phyloP scores from a whole-genome alignment of 2,113 vertebrate species.

The Alexandromys fortis region DNA sequence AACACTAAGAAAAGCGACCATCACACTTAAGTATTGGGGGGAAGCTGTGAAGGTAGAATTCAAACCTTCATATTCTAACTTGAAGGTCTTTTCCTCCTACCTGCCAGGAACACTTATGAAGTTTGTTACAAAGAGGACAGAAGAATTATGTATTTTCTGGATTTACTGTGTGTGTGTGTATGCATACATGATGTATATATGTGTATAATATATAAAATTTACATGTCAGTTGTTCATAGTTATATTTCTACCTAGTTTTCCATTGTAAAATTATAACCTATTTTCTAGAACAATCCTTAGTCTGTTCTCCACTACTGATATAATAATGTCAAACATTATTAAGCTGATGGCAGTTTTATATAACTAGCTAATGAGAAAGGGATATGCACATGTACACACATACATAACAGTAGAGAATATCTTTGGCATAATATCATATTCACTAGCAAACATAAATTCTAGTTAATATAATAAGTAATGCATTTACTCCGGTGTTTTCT shows the following conservation, averaged over 20 bases:
- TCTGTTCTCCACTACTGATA: background rate
- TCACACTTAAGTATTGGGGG: background rate
- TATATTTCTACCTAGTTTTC: conserved; percentile 16
- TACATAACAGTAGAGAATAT: background rate
- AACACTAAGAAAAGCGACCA: background rate
- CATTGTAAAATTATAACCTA: background rate
- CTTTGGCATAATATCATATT: conserved; percentile 9
- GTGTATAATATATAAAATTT: conserved; percentile 9
- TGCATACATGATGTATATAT: too few species aligned
- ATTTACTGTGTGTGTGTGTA: background rate
- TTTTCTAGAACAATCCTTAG: background rate
- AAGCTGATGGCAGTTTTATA: background rate
- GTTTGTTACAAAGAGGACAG: background rate
- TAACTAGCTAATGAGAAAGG: conserved; percentile 1
- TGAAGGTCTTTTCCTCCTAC: background rate
- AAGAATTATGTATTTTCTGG: background rate
- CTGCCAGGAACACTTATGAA: background rate
- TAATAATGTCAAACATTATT: background rate
- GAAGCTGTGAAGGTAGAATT: background rate
- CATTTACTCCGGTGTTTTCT: background rate
- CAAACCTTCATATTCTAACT: background rate
- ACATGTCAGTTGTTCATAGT: background rate
- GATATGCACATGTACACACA: background rate
- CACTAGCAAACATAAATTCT: conserved; percentile 34
- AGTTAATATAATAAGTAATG: background rate